Base-by-base conservation (phyloP, 2,888 invertebrate species). In the Brachynemurus nebulosus region DNA sequence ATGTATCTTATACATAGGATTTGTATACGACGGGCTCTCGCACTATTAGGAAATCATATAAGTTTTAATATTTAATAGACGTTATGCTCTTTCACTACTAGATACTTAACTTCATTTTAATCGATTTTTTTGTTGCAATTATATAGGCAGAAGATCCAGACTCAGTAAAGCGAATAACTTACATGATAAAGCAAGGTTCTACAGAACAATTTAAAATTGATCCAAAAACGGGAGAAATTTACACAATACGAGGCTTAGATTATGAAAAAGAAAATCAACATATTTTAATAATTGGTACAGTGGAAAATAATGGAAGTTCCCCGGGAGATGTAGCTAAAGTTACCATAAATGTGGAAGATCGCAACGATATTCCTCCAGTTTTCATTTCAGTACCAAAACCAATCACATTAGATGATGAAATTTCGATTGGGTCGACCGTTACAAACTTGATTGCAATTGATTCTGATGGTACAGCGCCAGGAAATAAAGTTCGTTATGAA, bases 311-410 rank as follows among this genome's bases (percentile, higher is more conserved):
- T 48, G 76, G 74, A 0, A 74, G 77, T 18, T 69, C 67, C 2
- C 69, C 74, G 0, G 83, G 81, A 0, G 77, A 86, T 25, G 83
- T 80, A 0, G 80, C 88, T 3, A 80, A 77, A 49, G 80, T 86
- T 3, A 69, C 79, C 44, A 67, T 86, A 23, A 69, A 79, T 48
- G 84, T 85, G 44, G 78, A 80, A 75, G 91, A 91, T 60, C 78
- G 82, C 51, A 91, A 91, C 62, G 90, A 92, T 63, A 82, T 88
- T 52, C 78, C 88, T 0, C 91, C 91, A 5, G 80, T 88, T 41
- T 91, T 91, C 61, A 82, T 85, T 0, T 78, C 83, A 1, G 77
- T 86, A 0, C 81, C 86, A 0, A 79, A 84, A 42, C 86, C 90
- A 0, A 77, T 90, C 2, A 84, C 86, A 0, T 67, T 91, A 9